phyloP scores from a whole-genome alignment of 2,888 invertebrate genomes.

The Margaritifera margaritifera region DNA sequence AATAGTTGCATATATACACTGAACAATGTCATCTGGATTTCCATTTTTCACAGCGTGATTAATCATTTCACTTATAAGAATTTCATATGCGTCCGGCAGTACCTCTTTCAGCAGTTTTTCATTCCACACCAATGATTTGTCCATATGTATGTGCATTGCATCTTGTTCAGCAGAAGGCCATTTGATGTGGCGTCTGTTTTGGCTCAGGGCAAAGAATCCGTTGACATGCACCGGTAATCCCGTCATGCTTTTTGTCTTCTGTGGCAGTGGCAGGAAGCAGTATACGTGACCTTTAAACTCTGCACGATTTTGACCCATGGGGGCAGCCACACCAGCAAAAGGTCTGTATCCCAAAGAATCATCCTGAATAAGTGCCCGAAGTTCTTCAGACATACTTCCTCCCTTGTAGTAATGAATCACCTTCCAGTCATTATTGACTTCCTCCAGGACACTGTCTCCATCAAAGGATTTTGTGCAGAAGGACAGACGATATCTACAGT shows the following conservation, averaged over 20 bases:
- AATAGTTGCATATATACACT: conserved; percentile 18
- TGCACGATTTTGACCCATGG: conserved; percentile 23
- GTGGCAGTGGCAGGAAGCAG: conserved; percentile 65
- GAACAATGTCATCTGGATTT: conserved; percentile 14
- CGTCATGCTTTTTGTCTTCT: conserved; percentile 49
- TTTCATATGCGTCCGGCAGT: conserved; percentile 46
- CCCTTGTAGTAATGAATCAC: conserved; percentile 19
- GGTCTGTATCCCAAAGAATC: conserved; percentile 14
- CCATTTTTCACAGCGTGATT: conserved; percentile 5
- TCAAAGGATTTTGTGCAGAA: too few relatives aligned
- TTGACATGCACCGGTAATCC: conserved; percentile 66
- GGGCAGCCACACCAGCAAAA: conserved; percentile 21
- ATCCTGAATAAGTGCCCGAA: conserved; percentile 16
- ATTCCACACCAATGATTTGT: conserved; percentile 61
- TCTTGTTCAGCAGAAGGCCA: conserved; percentile 56
- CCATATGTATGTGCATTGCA: conserved; percentile 30
- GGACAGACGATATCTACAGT: too few relatives aligned
- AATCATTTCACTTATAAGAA: conserved; percentile 33
- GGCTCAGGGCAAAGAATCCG: conserved; percentile 64
- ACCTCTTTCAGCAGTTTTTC: conserved; percentile 54
- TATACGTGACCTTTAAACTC: conserved; percentile 58
- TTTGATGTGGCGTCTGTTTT: conserved; percentile 64
- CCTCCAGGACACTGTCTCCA: too few relatives aligned
- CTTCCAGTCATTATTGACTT: conserved; percentile 1
- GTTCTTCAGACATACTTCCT: conserved; percentile 12